phyloP scores from a whole-genome alignment of 2,113 vertebrate genomes.

The Dipodomys stephensi region DNA sequence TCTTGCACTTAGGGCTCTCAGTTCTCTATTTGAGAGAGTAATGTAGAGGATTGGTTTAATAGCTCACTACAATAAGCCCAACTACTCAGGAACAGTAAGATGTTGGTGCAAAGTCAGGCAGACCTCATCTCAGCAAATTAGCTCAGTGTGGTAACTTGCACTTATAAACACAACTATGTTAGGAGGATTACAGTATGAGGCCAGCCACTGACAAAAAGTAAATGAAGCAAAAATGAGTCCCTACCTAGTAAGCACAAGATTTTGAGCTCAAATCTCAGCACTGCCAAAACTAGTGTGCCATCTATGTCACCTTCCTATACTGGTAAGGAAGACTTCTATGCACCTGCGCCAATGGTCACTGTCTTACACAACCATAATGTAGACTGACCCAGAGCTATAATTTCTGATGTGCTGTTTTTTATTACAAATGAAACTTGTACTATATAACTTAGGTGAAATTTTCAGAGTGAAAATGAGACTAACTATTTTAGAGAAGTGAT shows the following conservation, averaged over 20 bases:
- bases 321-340: neutral
- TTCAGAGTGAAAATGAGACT: slow-evolving; percentile 23
- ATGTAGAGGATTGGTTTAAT: neutral
- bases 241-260: too few species aligned
- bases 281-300: neutral
- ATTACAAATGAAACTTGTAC: neutral
- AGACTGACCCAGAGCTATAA: neutral
- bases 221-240: too few species aligned
- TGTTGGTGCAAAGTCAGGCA: too few species aligned
- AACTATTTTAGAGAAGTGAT: neutral
- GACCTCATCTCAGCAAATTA: too few species aligned
- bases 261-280: too few species aligned
- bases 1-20: neutral
- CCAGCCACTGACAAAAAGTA: too few species aligned
- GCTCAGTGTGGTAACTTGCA: too few species aligned
- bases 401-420: neutral
- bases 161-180: too few species aligned
- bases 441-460: neutral
- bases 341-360: neutral
- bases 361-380: neutral
- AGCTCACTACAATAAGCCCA: too few species aligned
- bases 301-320: neutral
- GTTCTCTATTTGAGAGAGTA: neutral
- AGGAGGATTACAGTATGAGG: too few species aligned
- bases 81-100: too few species aligned